A percentile compares a stretch with the other conserved stretches of the same genome.
These are phyloP conservation scores for Chanos chanos DNA, from an alignment of 2,797 vertebrate genomes.

Conservation along the genomic window DNA sequence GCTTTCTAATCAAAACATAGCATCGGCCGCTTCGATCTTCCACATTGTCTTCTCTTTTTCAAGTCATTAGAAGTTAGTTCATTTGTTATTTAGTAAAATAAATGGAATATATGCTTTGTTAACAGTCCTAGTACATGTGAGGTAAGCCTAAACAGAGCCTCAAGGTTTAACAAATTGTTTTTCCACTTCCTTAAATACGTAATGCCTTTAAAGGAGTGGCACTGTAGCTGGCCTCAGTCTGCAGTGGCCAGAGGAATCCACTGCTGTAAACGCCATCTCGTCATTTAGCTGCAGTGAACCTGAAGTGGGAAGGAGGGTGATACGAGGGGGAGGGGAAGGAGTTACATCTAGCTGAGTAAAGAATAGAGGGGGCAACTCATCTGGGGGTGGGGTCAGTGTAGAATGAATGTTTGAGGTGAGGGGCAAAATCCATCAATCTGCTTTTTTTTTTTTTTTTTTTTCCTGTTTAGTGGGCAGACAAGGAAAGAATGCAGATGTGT, in stretches of 20 bases:
- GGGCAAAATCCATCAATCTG: too few relatives aligned
- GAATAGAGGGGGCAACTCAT: too few relatives aligned
- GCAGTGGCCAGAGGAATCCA: conserved; percentile 31
- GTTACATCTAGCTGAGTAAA: too few relatives aligned
- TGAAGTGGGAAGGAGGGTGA: conserved; percentile 6
- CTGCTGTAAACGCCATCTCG: conserved; percentile 39
- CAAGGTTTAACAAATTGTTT: conserved; percentile 40
- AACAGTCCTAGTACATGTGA: conserved; percentile 31
- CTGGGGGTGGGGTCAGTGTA: too few relatives aligned
- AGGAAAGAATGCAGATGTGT: too few relatives aligned
- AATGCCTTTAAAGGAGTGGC: conserved; percentile 45
- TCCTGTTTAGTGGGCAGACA: too few relatives aligned
- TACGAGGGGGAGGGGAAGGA: too few relatives aligned
- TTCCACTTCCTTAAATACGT: conserved; percentile 38
- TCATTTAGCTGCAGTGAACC: conserved; percentile 44
- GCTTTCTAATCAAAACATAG: conserved; percentile 16
- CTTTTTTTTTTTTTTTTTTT: too few relatives aligned
- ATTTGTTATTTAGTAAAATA: conserved; percentile 38
- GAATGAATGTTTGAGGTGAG: too few relatives aligned
- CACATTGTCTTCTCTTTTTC: conserved; percentile 17
- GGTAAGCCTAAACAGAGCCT: conserved; percentile 39
- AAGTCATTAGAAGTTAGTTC: conserved; percentile 18
- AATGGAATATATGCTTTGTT: conserved; percentile 17
- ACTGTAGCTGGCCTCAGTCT: conserved; percentile 26
- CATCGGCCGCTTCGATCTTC: conserved; percentile 6